Evolutionary conservation across 1,140 invertebrate species (phyloP).

Genomic region (Capitella teleta): DNA sequence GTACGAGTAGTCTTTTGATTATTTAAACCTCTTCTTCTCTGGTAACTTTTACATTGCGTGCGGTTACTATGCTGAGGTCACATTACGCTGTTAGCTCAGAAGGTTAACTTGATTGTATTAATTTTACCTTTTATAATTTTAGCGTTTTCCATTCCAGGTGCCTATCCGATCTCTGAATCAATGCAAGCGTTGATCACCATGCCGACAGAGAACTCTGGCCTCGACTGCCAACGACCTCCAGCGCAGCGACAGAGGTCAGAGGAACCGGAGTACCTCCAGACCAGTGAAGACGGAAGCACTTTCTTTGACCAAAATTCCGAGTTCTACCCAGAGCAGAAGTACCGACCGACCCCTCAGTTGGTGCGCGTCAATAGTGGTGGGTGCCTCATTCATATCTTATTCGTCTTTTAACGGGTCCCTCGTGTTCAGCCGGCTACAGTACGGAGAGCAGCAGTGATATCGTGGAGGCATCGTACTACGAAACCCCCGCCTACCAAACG

Average conservation of each 20-base stretch:
- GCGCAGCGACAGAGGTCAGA: slow-evolving; percentile 43
- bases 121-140: no score
- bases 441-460: not conserved
- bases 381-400: not conserved
- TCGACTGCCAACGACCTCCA: not conserved
- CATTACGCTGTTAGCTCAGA: no score
- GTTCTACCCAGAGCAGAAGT: slow-evolving; percentile 53
- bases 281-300: slow-evolving; percentile 27
- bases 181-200: slow-evolving; percentile 24
- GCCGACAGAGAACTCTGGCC: no score
- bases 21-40: no score
- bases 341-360: slow-evolving; percentile 16
- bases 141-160: slow-evolving; percentile 37
- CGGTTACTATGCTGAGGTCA: no score
- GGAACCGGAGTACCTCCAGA: slow-evolving; percentile 59
- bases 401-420: no score
- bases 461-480: slow-evolving; percentile 15
- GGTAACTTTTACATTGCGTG: no score
- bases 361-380: slow-evolving; percentile 3
- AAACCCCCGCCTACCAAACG: slow-evolving; percentile 62
- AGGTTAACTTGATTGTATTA: no score
- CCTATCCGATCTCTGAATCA: slow-evolving; percentile 40
- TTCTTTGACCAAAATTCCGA: slow-evolving; percentile 56
- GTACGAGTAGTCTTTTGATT: no score
- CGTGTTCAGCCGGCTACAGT: slow-evolving; percentile 4